Evolutionary conservation across 2,113 vertebrate species (phyloP), one percentile per base, ranked within the genome.

Genomic region (Probosciger aterrimus): DNA sequence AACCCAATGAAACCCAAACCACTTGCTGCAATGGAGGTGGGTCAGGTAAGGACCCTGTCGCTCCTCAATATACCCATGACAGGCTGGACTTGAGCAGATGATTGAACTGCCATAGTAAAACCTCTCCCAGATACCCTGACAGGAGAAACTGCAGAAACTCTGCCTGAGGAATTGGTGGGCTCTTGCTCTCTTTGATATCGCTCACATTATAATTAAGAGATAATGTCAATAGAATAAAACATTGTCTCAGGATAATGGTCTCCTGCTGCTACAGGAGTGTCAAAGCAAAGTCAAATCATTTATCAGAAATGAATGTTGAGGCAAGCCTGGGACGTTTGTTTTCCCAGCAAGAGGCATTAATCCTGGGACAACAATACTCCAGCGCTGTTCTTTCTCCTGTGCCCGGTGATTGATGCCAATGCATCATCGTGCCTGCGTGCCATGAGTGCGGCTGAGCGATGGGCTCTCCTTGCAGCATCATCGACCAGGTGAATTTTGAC

Each of bases 151-250:
- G 14, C 80, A 9, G 76, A 6, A 59, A 12, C 55, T 75, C 89
- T 47, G 81, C 43, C 86, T 77, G 92, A 97, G 97, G 94, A 87
- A 92, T 97, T 33, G 96, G 92, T 93, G 95, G 89, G 86, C 90
- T 90, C 57, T 70, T 4, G 35, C 79, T 90, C 87, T 4, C 83
- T 31, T 39, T 95, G 85, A 55, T 96, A 76, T 97, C 67, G 28
- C 96, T 97, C 97, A 63, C 75, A 39, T 97, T 96, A 97, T 97
- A 97, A 98, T 97, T 97, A 98, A 97, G 97, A 98, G 97, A 97
- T 96, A 97, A 97, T 95, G 97, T 97, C 97, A 96, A 89, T 82
- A 74, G 95, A 93, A 96, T 95, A 93, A 97, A 97, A 93, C 92
- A 84, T 86, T 93, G 97, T 97, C 97, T 95, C 71, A 3, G 96